These are phyloP conservation scores for Octodonta nipae DNA, from an alignment of 2,888 invertebrate genomes.

Conservation along the genomic window DNA sequence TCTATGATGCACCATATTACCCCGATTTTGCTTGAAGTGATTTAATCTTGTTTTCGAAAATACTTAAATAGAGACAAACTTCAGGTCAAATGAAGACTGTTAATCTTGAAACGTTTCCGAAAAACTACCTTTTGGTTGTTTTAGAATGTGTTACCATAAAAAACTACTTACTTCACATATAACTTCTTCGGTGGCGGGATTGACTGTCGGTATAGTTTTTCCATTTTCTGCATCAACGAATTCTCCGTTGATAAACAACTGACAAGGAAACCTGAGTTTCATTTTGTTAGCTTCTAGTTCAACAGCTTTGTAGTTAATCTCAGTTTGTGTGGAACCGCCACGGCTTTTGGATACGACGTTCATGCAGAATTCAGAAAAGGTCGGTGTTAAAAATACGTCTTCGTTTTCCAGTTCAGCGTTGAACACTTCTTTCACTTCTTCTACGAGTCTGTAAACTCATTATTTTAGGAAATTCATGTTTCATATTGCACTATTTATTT, in stretches of 20 bases:
- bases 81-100: too few species aligned
- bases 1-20: too few species aligned
- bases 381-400: constrained; percentile 84
- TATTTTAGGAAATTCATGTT: background rate
- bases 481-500: constrained; percentile 7
- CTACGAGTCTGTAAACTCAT: constrained; percentile 52
- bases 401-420: constrained; percentile 71
- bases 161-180: constrained; percentile 54
- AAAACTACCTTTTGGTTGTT: too few species aligned
- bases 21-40: too few species aligned
- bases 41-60: too few species aligned
- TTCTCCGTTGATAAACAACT: constrained; percentile 81
- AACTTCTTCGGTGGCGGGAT: constrained; percentile 73
- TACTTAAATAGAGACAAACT: too few species aligned
- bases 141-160: too few species aligned
- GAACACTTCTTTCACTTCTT: constrained; percentile 76
- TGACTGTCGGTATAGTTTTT: constrained; percentile 52
- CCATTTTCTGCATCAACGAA: constrained; percentile 67
- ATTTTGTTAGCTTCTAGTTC: constrained; percentile 70
- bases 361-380: constrained; percentile 66
- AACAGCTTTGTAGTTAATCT: constrained; percentile 60
- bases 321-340: constrained; percentile 41
- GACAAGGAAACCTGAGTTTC: constrained; percentile 73
- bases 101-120: too few species aligned
- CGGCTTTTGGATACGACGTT: constrained; percentile 55